phyloP scores from a whole-genome alignment of 2,888 invertebrate species.

The Pachymerium ferrugineum region DNA sequence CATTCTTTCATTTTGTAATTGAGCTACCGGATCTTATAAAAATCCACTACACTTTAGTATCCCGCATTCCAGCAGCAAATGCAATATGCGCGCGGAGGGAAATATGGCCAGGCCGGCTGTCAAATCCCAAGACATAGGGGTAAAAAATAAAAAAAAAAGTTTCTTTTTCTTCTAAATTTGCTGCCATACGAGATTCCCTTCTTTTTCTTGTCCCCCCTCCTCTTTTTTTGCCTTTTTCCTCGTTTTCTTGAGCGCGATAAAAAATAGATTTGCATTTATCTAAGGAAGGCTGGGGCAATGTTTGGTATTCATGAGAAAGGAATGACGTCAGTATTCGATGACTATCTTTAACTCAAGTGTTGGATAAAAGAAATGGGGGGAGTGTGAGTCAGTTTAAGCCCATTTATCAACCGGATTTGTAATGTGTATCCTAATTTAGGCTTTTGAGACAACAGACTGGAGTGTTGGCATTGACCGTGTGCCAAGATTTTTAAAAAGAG shows the following conservation, averaged over 20 bases:
- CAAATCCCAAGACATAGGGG: background rate
- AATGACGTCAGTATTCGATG: background rate
- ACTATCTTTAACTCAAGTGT: too few relatives aligned
- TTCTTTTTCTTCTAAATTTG: slow-evolving; percentile 13
- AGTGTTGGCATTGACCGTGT: background rate
- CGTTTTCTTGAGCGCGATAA: background rate
- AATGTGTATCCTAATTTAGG: background rate
- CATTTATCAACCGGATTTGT: too few relatives aligned
- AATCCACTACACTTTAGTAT: background rate
- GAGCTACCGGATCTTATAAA: background rate
- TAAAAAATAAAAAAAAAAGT: background rate
- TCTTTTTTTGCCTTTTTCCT: background rate
- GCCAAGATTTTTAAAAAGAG: background rate
- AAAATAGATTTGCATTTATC: slow-evolving; percentile 17
- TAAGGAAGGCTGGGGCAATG: background rate
- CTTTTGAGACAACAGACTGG: too few relatives aligned
- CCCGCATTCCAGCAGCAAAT: background rate
- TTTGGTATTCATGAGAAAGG: slow-evolving; percentile 3
- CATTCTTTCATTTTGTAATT: background rate
- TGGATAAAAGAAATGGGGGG: background rate
- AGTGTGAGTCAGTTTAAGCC: background rate
- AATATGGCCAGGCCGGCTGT: slow-evolving; percentile 1
- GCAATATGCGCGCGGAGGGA: slow-evolving; percentile 1
- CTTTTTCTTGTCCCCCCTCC: background rate
- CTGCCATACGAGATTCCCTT: background rate